Conservation (phyloP, 2,797 vertebrate species). For the Acrocephalus scirpaceus region DNA sequence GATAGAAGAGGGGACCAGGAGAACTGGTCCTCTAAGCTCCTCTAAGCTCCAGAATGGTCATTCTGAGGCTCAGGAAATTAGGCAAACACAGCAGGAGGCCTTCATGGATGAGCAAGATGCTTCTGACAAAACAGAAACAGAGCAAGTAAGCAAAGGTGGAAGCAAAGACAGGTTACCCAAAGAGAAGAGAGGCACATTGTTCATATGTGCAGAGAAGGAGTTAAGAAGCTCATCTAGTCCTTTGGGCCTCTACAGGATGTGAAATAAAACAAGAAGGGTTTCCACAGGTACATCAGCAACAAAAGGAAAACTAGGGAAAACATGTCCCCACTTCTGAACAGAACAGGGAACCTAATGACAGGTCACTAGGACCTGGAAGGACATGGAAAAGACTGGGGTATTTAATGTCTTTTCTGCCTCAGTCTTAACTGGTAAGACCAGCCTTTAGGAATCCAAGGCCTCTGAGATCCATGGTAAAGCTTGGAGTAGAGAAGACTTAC, state of each 20-base stretch:
- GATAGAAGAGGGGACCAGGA: neutral
- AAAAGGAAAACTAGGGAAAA: neutral
- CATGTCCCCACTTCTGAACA: neutral
- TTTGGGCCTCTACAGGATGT: neutral
- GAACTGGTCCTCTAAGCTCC: neutral
- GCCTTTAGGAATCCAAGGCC: neutral
- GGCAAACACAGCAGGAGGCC: neutral
- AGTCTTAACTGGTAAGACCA: neutral
- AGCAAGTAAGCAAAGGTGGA: neutral
- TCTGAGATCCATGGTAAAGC: neutral
- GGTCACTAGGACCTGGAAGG: neutral
- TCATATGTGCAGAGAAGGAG: neutral
- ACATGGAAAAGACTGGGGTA: neutral
- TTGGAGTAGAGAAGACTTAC: neutral
- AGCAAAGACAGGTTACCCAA: neutral
- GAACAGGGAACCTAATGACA: neutral
- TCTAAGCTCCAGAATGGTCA: neutral
- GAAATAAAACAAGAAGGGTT: neutral
- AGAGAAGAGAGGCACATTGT: neutral
- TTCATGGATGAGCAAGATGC: neutral
- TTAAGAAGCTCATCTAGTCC: neutral
- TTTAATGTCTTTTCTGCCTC: neutral
- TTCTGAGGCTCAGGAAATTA: neutral
- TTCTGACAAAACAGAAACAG: neutral
- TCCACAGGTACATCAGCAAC: neutral